Evolutionary conservation across 2,113 vertebrate genomes (phyloP).

Genomic region (Nymphicus hollandicus): DNA sequence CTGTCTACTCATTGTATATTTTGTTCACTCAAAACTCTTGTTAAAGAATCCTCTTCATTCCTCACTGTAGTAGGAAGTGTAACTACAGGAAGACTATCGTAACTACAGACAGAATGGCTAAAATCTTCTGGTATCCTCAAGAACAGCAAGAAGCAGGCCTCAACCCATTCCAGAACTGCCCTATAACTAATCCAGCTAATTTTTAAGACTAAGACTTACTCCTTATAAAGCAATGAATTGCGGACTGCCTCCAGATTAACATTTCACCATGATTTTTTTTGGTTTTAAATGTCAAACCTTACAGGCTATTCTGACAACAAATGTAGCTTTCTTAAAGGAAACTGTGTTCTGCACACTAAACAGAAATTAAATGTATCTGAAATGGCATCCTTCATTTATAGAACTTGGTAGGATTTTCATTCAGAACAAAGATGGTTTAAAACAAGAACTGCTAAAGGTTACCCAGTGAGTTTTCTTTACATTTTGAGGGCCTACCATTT

Average conservation of each 20-base stretch:
- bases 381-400: neutral
- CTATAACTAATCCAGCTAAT: neutral
- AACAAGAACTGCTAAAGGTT: neutral
- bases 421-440: neutral
- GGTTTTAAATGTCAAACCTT: slow-evolving; percentile 51
- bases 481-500: neutral
- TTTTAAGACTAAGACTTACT: neutral
- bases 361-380: neutral
- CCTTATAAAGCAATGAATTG: neutral
- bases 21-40: neutral
- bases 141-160: neutral
- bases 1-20: neutral
- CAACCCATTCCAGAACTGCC: neutral
- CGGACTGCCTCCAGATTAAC: slow-evolving; percentile 18
- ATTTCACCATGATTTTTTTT: slow-evolving; percentile 38
- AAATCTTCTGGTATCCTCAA: neutral
- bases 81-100: neutral
- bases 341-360: neutral
- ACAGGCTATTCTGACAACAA: slow-evolving; percentile 12
- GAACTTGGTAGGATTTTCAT: neutral
- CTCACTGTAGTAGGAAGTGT: neutral
- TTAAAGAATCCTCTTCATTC: neutral
- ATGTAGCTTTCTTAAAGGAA: neutral
- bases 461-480: neutral
- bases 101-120: neutral